phyloP scores from a whole-genome alignment of 2,888 invertebrate species.

The Drosophila emarginata region DNA sequence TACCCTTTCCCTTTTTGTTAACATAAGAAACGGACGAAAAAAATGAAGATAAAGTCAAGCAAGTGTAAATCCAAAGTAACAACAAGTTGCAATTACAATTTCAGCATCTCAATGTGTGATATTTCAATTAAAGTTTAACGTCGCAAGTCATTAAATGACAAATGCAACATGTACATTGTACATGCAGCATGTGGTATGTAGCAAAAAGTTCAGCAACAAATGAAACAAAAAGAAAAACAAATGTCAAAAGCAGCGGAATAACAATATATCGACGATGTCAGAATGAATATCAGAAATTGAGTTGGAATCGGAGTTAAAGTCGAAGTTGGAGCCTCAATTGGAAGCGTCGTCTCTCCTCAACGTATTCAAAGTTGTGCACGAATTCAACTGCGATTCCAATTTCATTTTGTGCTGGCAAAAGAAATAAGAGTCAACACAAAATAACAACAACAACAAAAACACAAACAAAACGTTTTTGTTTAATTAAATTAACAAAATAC shows the following conservation, averaged over 20 bases:
- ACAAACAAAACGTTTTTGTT: constrained; percentile 75
- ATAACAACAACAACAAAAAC: constrained; percentile 67
- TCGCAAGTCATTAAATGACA: constrained; percentile 67
- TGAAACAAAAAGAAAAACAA: constrained; percentile 32
- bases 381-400: constrained; percentile 64
- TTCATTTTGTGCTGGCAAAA: constrained; percentile 46
- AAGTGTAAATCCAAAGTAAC: constrained; percentile 12
- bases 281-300: constrained; percentile 2
- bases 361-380: constrained; percentile 70
- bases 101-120: constrained; percentile 62
- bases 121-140: constrained; percentile 74
- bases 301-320: not conserved
- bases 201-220: constrained; percentile 10
- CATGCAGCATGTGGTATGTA: constrained; percentile 8
- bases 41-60: constrained; percentile 6
- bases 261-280: constrained; percentile 20
- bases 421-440: constrained; percentile 40
- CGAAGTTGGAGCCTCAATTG: not conserved
- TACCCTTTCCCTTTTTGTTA: no score
- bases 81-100: constrained; percentile 28
- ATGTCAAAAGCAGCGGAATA: constrained; percentile 33
- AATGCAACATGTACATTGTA: constrained; percentile 40
- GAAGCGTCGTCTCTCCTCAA: constrained; percentile 42
- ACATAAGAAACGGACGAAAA: constrained; percentile 3
- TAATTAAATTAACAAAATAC: constrained; percentile 75